Conservation (phyloP, 2,797 vertebrate species). For the Coregonus sp. region DNA sequence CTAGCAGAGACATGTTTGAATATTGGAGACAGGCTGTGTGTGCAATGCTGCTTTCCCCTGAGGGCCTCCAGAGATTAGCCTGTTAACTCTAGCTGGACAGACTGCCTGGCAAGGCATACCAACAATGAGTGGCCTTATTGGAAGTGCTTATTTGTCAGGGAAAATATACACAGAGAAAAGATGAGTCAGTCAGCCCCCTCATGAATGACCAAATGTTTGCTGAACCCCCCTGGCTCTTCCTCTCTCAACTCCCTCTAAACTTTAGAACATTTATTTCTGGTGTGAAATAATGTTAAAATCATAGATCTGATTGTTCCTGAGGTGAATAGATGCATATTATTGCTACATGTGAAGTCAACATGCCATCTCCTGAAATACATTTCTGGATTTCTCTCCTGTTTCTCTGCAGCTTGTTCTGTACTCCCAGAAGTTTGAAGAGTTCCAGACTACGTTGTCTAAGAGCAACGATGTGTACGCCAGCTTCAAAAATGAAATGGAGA, state of each 20-base stretch:
- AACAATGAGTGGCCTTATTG: no score
- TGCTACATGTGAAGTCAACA: background rate
- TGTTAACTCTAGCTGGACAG: background rate
- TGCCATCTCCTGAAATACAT: background rate
- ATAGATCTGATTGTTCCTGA: background rate
- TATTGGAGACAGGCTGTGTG: background rate
- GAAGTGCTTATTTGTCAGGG: no score
- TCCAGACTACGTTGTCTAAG: slow-evolving; percentile 91
- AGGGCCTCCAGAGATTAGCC: background rate
- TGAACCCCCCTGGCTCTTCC: no score
- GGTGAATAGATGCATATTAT: no score
- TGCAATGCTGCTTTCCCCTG: background rate
- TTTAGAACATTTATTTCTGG: background rate
- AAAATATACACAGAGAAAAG: no score
- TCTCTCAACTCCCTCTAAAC: background rate
- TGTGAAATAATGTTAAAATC: background rate
- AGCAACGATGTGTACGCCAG: slow-evolving; percentile 93
- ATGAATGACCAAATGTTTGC: no score
- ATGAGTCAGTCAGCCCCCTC: no score
- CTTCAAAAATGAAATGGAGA: slow-evolving; percentile 98
- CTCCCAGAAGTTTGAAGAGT: slow-evolving; percentile 95
- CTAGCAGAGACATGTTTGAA: slow-evolving; percentile 2
- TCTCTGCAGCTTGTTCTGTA: slow-evolving; percentile 86
- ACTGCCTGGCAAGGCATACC: background rate
- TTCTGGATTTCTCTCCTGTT: background rate